Percentiles rank a stretch among this genome's conserved stretches.
Conservation (phyloP, 2,113 vertebrate species). For the Pardalotus punctatus region DNA sequence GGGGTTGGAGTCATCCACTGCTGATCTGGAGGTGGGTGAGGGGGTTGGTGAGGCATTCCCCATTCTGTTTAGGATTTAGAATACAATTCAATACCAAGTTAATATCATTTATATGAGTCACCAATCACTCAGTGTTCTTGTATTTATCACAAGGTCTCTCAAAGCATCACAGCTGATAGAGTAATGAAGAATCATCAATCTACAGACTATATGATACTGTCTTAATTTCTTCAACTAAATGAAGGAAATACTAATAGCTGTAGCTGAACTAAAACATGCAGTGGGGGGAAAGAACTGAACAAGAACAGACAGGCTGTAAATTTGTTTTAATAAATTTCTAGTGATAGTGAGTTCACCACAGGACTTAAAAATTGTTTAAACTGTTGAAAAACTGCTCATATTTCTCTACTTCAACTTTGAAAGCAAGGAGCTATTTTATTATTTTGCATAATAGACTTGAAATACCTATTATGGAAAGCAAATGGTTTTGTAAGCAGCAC, state of each 20-base stretch:
- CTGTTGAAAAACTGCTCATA: background rate
- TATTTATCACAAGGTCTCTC: background rate
- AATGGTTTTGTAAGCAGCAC: background rate
- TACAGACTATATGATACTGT: background rate
- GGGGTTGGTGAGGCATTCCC: slow-evolving; percentile 93
- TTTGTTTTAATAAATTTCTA: background rate
- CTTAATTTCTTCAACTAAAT: background rate
- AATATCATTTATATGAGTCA: background rate
- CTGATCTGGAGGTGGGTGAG: slow-evolving; percentile 91
- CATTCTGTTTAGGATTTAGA: slow-evolving; percentile 86
- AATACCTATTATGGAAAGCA: background rate
- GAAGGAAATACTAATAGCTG: background rate
- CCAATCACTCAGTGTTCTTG: background rate
- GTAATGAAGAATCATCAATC: background rate
- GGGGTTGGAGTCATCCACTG: slow-evolving; percentile 92
- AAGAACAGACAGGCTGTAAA: background rate
- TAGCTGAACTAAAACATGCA: background rate
- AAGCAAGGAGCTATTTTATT: background rate
- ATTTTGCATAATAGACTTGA: background rate
- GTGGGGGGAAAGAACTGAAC: background rate
- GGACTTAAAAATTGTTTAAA: background rate
- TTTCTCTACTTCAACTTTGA: background rate
- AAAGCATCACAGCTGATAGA: background rate
- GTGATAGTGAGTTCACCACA: background rate
- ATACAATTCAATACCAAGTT: slow-evolving; percentile 66